Evolutionary conservation across 2,113 vertebrate genomes (phyloP).

Genomic region (Daboia siamensis): DNA sequence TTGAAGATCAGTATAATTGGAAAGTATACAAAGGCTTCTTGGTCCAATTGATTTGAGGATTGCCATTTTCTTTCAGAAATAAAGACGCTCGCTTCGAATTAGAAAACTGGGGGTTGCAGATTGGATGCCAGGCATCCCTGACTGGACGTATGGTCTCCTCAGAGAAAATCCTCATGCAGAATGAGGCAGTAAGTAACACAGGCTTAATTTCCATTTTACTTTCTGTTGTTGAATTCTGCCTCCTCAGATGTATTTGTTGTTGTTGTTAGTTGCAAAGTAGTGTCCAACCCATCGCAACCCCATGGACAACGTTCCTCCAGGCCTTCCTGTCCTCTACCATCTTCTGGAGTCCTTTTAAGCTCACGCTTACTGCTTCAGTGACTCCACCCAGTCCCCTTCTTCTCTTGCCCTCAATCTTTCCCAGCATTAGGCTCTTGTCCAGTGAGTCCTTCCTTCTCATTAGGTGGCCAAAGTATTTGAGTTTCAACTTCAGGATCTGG

Average conservation of each 20-base stretch:
- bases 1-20: neutral
- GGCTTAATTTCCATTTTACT: neutral
- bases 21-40: neutral
- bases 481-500: no score
- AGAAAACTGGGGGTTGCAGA: conserved; percentile 54
- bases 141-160: conserved; percentile 45
- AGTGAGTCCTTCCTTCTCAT: no score
- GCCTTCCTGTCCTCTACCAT: no score
- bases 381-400: no score
- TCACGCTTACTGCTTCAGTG: no score
- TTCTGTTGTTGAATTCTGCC: neutral
- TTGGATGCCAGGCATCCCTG: conserved; percentile 48
- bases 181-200: conserved; percentile 40
- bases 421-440: no score
- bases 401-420: no score
- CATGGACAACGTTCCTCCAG: no score
- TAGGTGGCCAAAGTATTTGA: no score
- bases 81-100: conserved; percentile 51
- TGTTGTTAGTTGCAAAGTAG: no score
- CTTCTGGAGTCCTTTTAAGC: no score
- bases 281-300: no score
- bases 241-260: neutral
- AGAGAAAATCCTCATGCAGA: conserved; percentile 53
- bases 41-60: neutral
- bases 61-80: conserved; percentile 48